These are phyloP conservation scores for Netelia melanura DNA, from an alignment of 2,888 invertebrate species.

Conservation along the genomic window DNA sequence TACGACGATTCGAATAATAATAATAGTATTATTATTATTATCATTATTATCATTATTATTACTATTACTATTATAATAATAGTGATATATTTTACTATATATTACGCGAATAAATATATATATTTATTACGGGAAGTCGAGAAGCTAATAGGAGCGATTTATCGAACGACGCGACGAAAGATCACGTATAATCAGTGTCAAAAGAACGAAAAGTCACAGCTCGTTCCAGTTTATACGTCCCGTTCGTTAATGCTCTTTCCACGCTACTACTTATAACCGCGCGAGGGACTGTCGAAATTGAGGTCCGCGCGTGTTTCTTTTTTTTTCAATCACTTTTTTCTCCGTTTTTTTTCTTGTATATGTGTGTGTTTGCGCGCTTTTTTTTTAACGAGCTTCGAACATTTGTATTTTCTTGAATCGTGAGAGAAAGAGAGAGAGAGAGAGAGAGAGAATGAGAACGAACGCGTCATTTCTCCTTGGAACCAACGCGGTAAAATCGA, in stretches of 20 bases:
- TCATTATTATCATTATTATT: too few relatives aligned
- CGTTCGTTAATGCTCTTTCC: background rate
- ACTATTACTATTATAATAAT: too few relatives aligned
- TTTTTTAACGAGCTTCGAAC: background rate
- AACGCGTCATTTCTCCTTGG: background rate
- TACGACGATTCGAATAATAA: background rate
- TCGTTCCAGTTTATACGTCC: slow-evolving; percentile 7
- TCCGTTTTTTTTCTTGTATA: too few relatives aligned
- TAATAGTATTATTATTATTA: background rate
- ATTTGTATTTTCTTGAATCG: background rate
- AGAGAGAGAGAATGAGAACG: background rate
- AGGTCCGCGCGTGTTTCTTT: background rate
- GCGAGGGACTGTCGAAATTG: background rate
- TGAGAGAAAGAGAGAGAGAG: background rate
- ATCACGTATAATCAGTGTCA: background rate
- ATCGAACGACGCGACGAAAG: slow-evolving; percentile 13
- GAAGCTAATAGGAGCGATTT: background rate
- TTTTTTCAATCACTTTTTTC: background rate
- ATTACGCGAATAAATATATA: background rate
- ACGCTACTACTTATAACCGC: background rate
- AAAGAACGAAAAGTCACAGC: slow-evolving; percentile 28
- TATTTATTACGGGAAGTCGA: background rate
- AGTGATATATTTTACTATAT: too few relatives aligned
- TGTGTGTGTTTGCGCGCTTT: background rate
- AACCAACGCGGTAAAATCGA: background rate